These are phyloP conservation scores for Edolisoma coerulescens DNA, from an alignment of 2,113 vertebrate species.

Conservation along the genomic window DNA sequence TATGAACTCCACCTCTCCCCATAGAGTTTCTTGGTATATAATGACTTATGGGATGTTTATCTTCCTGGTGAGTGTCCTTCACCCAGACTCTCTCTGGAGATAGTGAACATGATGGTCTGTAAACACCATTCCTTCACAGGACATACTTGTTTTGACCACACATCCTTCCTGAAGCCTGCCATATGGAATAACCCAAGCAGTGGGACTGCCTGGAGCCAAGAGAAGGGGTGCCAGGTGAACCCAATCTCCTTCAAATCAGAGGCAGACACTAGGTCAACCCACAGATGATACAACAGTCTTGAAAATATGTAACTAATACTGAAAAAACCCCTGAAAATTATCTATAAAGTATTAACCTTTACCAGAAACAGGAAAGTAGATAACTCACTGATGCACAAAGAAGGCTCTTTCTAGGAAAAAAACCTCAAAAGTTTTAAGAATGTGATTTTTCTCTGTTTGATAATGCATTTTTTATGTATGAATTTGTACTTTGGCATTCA, in stretches of 20 bases:
- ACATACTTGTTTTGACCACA: background rate
- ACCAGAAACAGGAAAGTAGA: background rate
- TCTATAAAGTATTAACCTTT: background rate
- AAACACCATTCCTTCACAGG: background rate
- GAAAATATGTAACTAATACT: background rate
- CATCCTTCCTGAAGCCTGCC: background rate
- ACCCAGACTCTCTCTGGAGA: background rate
- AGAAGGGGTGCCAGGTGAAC: background rate
- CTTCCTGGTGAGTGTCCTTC: background rate
- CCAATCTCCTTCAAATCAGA: background rate
- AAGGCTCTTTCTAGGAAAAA: background rate
- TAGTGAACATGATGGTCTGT: background rate
- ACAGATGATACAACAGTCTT: background rate
- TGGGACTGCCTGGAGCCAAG: background rate
- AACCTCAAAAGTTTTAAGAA: background rate
- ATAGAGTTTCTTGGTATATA: background rate
- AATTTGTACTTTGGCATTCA: background rate
- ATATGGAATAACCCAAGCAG: background rate
- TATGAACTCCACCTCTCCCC: background rate
- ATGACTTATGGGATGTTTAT: background rate
- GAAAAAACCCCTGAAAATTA: background rate
- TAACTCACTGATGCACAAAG: background rate
- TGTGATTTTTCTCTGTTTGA: background rate
- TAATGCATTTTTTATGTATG: background rate
- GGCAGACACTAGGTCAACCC: background rate